phyloP scores from a whole-genome alignment of 2,888 invertebrate genomes.

The Abrostola triplasia region DNA sequence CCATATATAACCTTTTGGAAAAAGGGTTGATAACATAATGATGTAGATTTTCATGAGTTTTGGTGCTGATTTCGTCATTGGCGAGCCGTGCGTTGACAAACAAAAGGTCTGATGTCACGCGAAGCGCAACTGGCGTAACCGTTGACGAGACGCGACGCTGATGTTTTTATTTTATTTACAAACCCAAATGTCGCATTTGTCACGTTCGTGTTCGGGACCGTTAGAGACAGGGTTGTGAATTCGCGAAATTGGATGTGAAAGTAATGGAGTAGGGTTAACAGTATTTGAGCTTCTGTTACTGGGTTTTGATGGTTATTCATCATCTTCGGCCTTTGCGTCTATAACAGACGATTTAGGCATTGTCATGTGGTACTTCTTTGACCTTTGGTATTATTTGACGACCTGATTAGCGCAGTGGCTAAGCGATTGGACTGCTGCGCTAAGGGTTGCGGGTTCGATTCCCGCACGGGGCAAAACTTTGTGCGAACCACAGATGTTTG shows the following conservation, averaged over 20 bases:
- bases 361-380: too few species aligned
- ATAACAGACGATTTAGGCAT: too few species aligned
- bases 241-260: neutral
- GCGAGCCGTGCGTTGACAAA: constrained; percentile 45
- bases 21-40: constrained; percentile 18
- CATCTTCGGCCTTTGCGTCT: too few species aligned
- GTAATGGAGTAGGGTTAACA: neutral
- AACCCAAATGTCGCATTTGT: constrained; percentile 48
- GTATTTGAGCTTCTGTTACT: neutral
- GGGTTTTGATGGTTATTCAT: neutral
- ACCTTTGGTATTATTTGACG: too few species aligned
- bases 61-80: constrained; percentile 46
- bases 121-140: constrained; percentile 53
- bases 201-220: constrained; percentile 51
- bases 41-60: neutral
- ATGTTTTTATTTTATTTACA: constrained; percentile 46
- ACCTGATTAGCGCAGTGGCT: too few species aligned
- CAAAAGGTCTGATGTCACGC: constrained; percentile 49
- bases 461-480: too few species aligned
- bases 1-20: constrained; percentile 21
- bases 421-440: too few species aligned
- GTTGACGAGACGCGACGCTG: constrained; percentile 33
- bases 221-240: constrained; percentile 44
- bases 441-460: too few species aligned
- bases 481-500: too few species aligned